A percentile compares a stretch with the other conserved stretches of the same genome.
Evolutionary conservation across 2,797 vertebrate genomes (phyloP).

Genomic region (Paramormyrops hopkinsi): DNA sequence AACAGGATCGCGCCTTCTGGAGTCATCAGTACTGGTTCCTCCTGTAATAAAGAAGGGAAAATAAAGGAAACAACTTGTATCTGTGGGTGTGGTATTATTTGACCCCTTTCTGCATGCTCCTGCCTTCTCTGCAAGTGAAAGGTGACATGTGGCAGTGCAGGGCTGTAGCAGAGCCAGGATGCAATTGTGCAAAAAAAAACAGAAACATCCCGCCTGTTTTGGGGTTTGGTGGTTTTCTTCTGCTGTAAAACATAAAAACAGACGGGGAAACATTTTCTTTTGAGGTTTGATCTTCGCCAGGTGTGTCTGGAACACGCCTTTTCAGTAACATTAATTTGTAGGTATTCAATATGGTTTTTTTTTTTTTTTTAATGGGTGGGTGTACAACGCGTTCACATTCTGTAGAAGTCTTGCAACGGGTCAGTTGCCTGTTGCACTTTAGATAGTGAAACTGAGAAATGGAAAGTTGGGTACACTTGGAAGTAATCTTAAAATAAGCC

Average conservation of each 20-base stretch:
- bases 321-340: neutral
- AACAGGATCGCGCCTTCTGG: conserved; percentile 66
- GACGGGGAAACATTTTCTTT: neutral
- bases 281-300: neutral
- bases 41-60: conserved; percentile 72
- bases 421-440: neutral
- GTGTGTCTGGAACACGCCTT: neutral
- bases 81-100: conserved; percentile 60
- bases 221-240: neutral
- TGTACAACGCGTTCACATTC: neutral
- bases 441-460: neutral
- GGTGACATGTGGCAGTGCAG: neutral
- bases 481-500: neutral
- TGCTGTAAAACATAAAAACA: neutral
- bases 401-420: neutral
- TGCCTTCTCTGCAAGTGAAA: neutral
- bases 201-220: neutral
- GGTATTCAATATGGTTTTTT: neutral
- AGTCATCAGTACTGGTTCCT: conserved; percentile 61
- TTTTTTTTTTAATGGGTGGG: neutral
- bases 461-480: neutral
- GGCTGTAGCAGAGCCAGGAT: neutral
- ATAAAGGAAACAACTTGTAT: conserved; percentile 57
- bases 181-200: neutral
- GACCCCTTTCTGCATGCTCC: conserved; percentile 4